phyloP scores from a whole-genome alignment of 2,797 vertebrate genomes.

The Pangasius macronema region DNA sequence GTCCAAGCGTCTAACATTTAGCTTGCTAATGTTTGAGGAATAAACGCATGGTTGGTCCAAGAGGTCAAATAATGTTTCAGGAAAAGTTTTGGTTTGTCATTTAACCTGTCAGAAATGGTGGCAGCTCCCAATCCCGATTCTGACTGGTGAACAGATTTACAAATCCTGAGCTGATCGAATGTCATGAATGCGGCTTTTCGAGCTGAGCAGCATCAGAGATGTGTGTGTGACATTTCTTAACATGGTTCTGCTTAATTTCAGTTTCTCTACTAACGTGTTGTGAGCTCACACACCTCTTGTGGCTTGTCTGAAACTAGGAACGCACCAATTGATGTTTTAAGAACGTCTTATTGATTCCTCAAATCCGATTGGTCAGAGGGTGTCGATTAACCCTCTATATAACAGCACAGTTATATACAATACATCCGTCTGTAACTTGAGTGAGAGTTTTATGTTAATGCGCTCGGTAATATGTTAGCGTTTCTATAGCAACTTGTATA shows the following conservation, averaged over 20 bases:
- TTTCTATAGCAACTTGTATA: too few species aligned
- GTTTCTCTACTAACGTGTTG: neutral
- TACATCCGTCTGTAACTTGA: neutral
- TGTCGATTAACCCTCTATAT: neutral
- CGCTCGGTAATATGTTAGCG: neutral
- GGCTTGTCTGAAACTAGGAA: neutral
- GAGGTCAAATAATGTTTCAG: neutral
- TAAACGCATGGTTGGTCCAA: neutral
- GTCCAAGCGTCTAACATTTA: too few species aligned
- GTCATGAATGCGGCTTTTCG: slow-evolving; percentile 12
- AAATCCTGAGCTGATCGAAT: neutral
- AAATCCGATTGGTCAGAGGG: neutral
- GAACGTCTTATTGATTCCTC: neutral
- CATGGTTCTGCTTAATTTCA: neutral
- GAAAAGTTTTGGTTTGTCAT: neutral
- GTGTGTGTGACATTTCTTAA: neutral
- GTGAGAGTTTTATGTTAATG: neutral
- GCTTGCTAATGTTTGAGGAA: neutral
- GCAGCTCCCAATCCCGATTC: neutral
- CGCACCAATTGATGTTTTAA: neutral
- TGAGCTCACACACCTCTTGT: neutral
- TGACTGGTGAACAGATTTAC: neutral
- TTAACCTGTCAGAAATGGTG: neutral
- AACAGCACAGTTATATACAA: neutral
- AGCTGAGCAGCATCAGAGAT: neutral